phyloP scores from a whole-genome alignment of 2,113 vertebrate species.

The Ceuthmochares aereus region DNA sequence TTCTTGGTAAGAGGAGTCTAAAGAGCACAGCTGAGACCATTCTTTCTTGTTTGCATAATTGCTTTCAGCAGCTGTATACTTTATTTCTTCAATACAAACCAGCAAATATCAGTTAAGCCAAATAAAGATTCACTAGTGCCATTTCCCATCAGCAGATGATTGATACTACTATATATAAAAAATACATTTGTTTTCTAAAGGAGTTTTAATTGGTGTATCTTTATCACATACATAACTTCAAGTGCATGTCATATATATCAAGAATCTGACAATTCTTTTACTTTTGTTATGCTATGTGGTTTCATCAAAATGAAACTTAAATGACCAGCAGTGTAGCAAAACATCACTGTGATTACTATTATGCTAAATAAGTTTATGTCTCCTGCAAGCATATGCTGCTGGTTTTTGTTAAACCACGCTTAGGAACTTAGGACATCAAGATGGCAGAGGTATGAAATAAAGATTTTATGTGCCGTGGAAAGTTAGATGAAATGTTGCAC shows the following conservation, averaged over 20 bases:
- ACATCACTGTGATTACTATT: neutral
- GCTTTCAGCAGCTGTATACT: constrained; percentile 32
- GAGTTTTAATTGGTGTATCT: neutral
- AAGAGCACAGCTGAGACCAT: constrained; percentile 58
- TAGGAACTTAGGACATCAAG: neutral
- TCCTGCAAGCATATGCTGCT: neutral
- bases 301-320: neutral
- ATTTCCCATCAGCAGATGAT: neutral
- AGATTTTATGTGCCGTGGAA: neutral
- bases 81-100: constrained; percentile 22
- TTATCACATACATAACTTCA: neutral
- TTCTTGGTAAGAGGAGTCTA: constrained; percentile 13
- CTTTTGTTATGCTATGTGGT: neutral
- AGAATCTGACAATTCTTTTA: neutral
- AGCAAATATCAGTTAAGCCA: constrained; percentile 1
- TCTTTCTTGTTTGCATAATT: constrained; percentile 54
- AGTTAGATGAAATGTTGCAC: neutral
- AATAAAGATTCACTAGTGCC: neutral
- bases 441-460: neutral
- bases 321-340: neutral
- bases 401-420: neutral
- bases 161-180: neutral
- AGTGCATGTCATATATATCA: neutral
- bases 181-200: neutral
- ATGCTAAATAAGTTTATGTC: neutral